Base-by-base conservation (phyloP, 2,113 vertebrate species). In the Lates calcarifer region DNA sequence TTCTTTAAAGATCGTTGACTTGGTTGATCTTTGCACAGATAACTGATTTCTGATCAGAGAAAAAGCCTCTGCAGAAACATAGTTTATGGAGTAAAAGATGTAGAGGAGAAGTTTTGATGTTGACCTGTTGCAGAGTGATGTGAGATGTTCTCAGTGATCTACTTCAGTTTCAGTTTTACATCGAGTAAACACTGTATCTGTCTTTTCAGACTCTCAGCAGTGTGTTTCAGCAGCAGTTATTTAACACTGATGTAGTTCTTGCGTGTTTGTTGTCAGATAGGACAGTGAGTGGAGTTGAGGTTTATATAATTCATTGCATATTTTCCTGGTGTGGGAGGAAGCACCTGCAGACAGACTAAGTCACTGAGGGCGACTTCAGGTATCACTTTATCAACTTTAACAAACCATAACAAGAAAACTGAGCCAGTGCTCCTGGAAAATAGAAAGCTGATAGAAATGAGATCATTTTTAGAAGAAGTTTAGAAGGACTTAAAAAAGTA, bases 311-410 rank as follows among this genome's bases (percentile, higher is more conserved):
- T 28, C 22, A 41, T 33, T 43, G 51, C 13, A 33, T 66, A 13
- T 60, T 81, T 86, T 82, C 39, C 77, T 82, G 22, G 22, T 79
- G 77, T 61, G 12, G 56, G 61, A 73, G 33, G 37, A 56, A 71
- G 18, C 17, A 82, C 37, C 47, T 56, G 66, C 74, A 86, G 69
- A 86, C 73, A 83, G 75, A 67, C 35, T 75, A 45, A 79, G 77
- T 64, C 65, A 64, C 53, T 20, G 24, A 75, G 57, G 57, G 31
- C 14, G 28, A 17, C 10, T 49, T 47, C 67, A 60, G 55, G 5
- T 31, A 31, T 60, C 43, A 60, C 45, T 68, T 29, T 28, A 49
- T 41, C n/a, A 77, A 51, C n/a, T 37, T 13, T 26, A 63, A 57
- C 41, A 31, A 37, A 33, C 12, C 1, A 3, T 33, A n/a, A 29